Evolutionary conservation across 2,113 vertebrate genomes (phyloP), one percentile per base, ranked within the genome.

Genomic region (Rana temporaria): DNA sequence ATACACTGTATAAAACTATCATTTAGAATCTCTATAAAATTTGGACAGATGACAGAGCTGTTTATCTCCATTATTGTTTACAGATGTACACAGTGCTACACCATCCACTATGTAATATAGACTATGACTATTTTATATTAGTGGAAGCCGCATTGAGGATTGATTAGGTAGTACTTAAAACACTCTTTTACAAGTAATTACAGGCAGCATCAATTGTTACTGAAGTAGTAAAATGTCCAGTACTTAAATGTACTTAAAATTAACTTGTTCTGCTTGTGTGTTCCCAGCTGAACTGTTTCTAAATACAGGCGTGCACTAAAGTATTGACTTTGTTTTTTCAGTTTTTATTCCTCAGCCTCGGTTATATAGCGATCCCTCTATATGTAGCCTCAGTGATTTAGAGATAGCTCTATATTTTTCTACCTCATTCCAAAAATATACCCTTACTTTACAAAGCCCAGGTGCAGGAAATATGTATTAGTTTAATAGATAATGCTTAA

Each of bases 11-110:
- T 55, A 20, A 15, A 67, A 20, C 56, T 20, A 66, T 30, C 38
- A 66, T 78, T 53, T 78, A 66, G 14, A 55, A 26, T 32, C 6
- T 16, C 30, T 16, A 7, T 56, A 56, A 66, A 53, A 78, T 32
- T 56, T 66, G 18, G 26, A 59, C 62, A 77, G 59, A 48, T 78
- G 76, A 24, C 76, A 55, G 7, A 20, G 63, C 26, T 19, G 48
- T 66, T 78, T 67, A 17, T 78, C 48, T 30, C 52, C 18, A 56
- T 56, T 66, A 78, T 56, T 67, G 26, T 19, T 55, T 32, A 67
- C n/a, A 17, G 18, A 67, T 67, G 42, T 30, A 64, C 20, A n/a
- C 17, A 64, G 60, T 42, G 57, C n/a, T 76, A 42, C 62, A 60
- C 62, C 48, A 18, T 32, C 53, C 55, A 65, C 42, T 53, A 17